Base-by-base conservation (phyloP, 2,797 vertebrate genomes). In the Setipinna tenuifilis region DNA sequence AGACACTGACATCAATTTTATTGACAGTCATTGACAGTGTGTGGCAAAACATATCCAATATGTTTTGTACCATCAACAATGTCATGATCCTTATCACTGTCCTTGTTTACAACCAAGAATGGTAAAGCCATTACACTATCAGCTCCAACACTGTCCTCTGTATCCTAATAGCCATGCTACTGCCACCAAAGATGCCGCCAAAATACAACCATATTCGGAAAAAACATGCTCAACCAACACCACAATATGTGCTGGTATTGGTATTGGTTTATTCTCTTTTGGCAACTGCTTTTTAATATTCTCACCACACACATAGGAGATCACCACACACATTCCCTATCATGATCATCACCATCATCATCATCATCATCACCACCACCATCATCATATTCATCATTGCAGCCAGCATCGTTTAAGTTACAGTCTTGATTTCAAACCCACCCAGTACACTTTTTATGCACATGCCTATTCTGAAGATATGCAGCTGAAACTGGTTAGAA, bases 341-440 rank as follows among this genome's bases (percentile, higher is more conserved):
- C 82, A 44, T 59, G 28, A 61, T n/a, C 16, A 83, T 19, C 28
- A 41, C 46, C 2, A 48, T 10, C 41, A 46, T n/a, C 3, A 83
- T 46, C 83, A 68, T 25, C 41, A 25, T n/a, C 16, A 83, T 19
- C 28, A 41, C 46, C 2, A 48, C 3, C 41, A 46, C 12, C 3
- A 83, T 46, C 83, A 68, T 25, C 41, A 25, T 62, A 31, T 81
- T 19, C 61, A 57, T 80, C 58, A 78, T 82, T n/a, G n/a, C 75
- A 41, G 35, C 35, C 75, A n/a, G 41, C 57, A 65, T 46, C 35
- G 12, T 12, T 28, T 28, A 12, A 3, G 14, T 11, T 25, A 41
- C 5, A 2, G 5, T 41, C 5, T 41, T 41, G 35, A 2, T 41
- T 41, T 41, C 35, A 41, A 10, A 48, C 46, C 10, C 46, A 10